Evolutionary conservation across 2,888 invertebrate genomes (phyloP), one percentile per base, ranked within the genome.

Genomic region (Terebella lapidaria): DNA sequence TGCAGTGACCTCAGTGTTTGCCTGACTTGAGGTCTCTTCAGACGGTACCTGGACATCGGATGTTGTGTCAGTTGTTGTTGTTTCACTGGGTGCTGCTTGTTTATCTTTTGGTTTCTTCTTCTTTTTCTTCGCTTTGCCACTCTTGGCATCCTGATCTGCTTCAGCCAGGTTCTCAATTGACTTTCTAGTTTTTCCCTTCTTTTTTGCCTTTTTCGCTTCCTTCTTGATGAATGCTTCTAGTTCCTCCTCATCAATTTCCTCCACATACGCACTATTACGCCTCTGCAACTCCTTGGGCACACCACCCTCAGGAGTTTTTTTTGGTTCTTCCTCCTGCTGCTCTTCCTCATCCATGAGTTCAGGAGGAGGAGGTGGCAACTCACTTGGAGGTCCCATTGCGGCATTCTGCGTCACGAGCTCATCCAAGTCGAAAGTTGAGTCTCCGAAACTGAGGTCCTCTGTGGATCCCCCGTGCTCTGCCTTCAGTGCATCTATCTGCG

Each of bases 1-100:
- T 29, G 15, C 3, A 20, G 22, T 24, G 4, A 1, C 35, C 10
- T 52, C 52, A 25, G 5, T 46, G 28, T 18, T 25, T 57, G 42
- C 29, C 18, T 3, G 15, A 35, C 26, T 22, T 18, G 56, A 56
- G 20, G 56, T 51, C 28, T 59, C 56, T 10, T 58, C 47, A 56
- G 46, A 49, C 22, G 2, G 27, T 24, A 56, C 59, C 29, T 51
- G 24, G n/a, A n/a, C n/a, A n/a, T n/a, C n/a, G n/a, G n/a, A n/a
- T n/a, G n/a, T n/a, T n/a, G n/a, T n/a, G n/a, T n/a, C n/a, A n/a
- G n/a, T n/a, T n/a, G n/a, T n/a, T n/a, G n/a, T n/a, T n/a, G n/a
- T n/a, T n/a, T n/a, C n/a, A n/a, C n/a, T n/a, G n/a, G n/a, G n/a
- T n/a, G n/a, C n/a, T n/a, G n/a, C n/a, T n/a, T n/a, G n/a, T n/a